phyloP scores from a whole-genome alignment of 2,797 vertebrate genomes.

The Coendou prehensilis region DNA sequence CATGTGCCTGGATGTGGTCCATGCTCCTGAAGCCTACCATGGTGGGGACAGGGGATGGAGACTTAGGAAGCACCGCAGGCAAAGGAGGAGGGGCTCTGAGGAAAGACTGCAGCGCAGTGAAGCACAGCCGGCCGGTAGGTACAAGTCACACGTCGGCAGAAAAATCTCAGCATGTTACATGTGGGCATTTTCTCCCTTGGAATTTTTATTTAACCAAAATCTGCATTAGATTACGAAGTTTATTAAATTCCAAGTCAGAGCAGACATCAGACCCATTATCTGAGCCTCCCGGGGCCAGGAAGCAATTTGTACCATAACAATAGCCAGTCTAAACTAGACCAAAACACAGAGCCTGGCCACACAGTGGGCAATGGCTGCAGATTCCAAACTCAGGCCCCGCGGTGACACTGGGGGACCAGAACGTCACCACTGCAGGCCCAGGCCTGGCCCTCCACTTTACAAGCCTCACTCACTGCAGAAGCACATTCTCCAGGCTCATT shows the following conservation, averaged over 20 bases:
- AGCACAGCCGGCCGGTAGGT: fast-evolving
- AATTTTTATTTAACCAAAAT: conserved; percentile 59
- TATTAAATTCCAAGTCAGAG: conserved; percentile 67
- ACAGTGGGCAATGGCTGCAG: fast-evolving
- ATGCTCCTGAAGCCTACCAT: fast-evolving
- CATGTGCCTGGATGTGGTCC: fast-evolving
- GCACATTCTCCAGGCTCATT: conserved; percentile 68
- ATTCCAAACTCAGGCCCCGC: not conserved
- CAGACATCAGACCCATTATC: conserved; percentile 39
- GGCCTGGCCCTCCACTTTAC: conserved; percentile 37
- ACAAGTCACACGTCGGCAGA: not conserved
- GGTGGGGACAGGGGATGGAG: not conserved
- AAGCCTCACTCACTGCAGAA: conserved; percentile 50
- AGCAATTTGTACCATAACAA: conserved; percentile 4
- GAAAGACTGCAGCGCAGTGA: not conserved
- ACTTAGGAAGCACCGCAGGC: fast-evolving
- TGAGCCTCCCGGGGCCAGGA: conserved; percentile 23
- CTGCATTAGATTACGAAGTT: conserved; percentile 63
- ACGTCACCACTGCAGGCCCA: not conserved
- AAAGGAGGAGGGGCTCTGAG: not conserved
- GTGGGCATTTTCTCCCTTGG: conserved; percentile 15
- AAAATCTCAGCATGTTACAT: not conserved
- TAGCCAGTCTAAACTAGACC: not conserved
- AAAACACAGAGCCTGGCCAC: not conserved
- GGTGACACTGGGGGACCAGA: not conserved